Evolutionary conservation across 53 echinoderm and acorn worm species (phyloP), one percentile per base, ranked within the genome.

Genomic region (Arbacia lixula): DNA sequence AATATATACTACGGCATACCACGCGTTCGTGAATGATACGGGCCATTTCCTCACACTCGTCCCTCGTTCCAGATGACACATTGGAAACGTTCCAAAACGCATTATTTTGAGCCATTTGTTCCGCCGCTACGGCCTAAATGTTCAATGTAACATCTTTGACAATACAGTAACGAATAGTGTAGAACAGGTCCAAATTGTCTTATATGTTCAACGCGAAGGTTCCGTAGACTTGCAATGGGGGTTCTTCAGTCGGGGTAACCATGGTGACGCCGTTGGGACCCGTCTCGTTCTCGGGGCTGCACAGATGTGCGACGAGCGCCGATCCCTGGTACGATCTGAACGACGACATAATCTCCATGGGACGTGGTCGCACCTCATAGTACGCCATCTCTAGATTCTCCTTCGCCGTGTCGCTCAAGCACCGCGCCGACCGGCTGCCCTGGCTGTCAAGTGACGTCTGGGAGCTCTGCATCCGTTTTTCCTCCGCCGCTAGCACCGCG

Each of bases 321-420:
- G 78, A 63, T 4, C 82, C 82, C 43, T 81, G 82, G 82, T 31
- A 63, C 0, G 82, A 81, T 39, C 82, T 11, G 64, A 81, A 81
- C 2, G 82, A 81, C 43, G 52, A 33, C n/a, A 63, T 21, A 6
- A 64, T 32, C n/a, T 58, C 37, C 60, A 38, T 78, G 0, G 63
- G 63, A 46, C 64, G 16, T 6, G 62, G 63, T 6, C 49, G 20
- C 38, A 81, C 82, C 0, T 81, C 82, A 34, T 63, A 81, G 64
- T 62, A 63, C 5, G 26, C 64, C 64, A 81, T 63, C 52, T 81
- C 82, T 5, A 81, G 64, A 12, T 81, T 33, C 31, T 81, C 62
- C 50, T 63, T 81, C 5, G 63, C 82, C 20, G 63, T 64, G 60
- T 81, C 82, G 50, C 82, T 81, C 4, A 61, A 32, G 36, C 62